Evolutionary conservation across 2,113 vertebrate genomes (phyloP).

Genomic region (Taurulus bubalis): DNA sequence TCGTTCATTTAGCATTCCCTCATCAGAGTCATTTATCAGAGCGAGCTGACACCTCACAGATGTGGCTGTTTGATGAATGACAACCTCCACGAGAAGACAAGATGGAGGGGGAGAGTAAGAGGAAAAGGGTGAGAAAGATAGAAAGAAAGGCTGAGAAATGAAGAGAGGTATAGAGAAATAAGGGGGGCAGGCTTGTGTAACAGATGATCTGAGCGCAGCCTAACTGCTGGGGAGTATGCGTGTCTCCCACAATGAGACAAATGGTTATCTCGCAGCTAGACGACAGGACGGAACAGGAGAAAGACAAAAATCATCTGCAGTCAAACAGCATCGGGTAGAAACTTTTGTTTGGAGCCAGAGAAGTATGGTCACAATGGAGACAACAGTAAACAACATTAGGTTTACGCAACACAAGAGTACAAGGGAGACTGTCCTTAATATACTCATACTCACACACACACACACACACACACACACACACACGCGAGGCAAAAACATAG

Average conservation of each 20-base stretch:
- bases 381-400: conserved; percentile 34
- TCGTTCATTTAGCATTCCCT: conserved; percentile 69
- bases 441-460: conserved; percentile 11
- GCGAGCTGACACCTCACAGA: conserved; percentile 75
- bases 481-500: conserved; percentile 30
- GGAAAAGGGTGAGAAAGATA: conserved; percentile 29
- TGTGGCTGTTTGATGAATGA: conserved; percentile 78
- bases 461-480: conserved; percentile 14
- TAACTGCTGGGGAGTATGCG: conserved; percentile 72
- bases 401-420: conserved; percentile 39
- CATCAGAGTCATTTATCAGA: conserved; percentile 75
- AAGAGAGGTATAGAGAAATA: conserved; percentile 37
- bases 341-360: conserved; percentile 42
- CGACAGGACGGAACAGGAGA: conserved; percentile 46
- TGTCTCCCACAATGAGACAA: conserved; percentile 76
- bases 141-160: conserved; percentile 40
- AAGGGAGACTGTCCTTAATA: conserved; percentile 25
- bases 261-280: conserved; percentile 70
- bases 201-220: conserved; percentile 71
- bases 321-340: conserved; percentile 14
- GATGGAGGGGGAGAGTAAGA: conserved; percentile 37
- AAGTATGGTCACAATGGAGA: conserved; percentile 22
- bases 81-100: conserved; percentile 56
- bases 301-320: conserved; percentile 45
- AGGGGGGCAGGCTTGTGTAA: conserved; percentile 65